Percentiles rank a stretch among this genome's conserved stretches.
phyloP scores from a whole-genome alignment of 92 coral and sea anemone species.

The Heliopora coerulea region DNA sequence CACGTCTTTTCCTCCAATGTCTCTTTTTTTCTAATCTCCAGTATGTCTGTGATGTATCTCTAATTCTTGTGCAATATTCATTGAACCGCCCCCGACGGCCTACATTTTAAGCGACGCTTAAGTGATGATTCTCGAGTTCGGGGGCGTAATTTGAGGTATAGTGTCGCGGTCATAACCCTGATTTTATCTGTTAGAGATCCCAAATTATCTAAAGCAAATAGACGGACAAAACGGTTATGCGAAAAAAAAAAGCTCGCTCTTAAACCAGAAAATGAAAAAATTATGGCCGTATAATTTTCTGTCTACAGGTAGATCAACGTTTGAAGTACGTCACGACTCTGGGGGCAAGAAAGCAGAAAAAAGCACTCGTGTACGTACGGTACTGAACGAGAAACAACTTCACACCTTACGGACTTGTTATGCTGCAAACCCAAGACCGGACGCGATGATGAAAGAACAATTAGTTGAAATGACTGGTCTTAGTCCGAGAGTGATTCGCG shows the following conservation, averaged over 20 bases:
- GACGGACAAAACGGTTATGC: too few relatives aligned
- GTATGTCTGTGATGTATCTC: neutral
- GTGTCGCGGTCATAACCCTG: too few relatives aligned
- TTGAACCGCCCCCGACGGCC: neutral
- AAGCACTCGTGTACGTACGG: conserved; percentile 92
- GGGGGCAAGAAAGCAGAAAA: conserved; percentile 70
- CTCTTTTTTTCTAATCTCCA: too few relatives aligned
- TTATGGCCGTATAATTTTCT: too few relatives aligned
- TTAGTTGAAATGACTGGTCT: conserved; percentile 98
- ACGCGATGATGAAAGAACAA: conserved; percentile 99
- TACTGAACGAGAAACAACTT: conserved; percentile 91
- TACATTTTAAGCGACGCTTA: neutral
- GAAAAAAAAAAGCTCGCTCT: too few relatives aligned
- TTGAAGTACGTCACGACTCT: conserved; percentile 30
- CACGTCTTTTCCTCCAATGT: too few relatives aligned
- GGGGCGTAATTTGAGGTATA: too few relatives aligned
- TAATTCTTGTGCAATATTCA: neutral
- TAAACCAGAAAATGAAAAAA: too few relatives aligned
- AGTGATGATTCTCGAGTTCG: neutral
- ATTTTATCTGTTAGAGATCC: too few relatives aligned
- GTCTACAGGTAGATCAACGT: conserved; percentile 16
- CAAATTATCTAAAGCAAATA: too few relatives aligned
- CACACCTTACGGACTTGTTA: conserved; percentile 96
- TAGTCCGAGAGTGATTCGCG: conserved; percentile 97
- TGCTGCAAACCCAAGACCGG: conserved; percentile 98